Conservation (phyloP, 2,113 vertebrate genomes). For the Nerophis ophidion region DNA sequence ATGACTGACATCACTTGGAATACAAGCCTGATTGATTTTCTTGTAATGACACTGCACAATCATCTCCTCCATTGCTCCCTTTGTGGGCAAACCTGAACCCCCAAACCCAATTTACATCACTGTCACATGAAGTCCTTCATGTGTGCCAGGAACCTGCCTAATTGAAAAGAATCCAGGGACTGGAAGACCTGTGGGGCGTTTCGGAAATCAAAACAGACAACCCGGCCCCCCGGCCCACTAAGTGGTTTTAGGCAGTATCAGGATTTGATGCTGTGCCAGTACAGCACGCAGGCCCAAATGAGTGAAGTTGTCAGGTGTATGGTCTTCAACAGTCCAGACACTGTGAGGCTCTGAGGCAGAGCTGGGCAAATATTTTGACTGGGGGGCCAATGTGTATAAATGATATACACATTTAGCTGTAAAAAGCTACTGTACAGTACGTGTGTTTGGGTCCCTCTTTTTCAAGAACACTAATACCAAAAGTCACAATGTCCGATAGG, state of each 20-base stretch:
- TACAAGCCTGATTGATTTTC: not conserved
- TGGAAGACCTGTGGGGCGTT: constrained; percentile 21
- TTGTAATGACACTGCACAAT: not conserved
- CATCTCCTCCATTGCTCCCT: not conserved
- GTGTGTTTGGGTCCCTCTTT: too few relatives aligned
- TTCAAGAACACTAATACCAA: too few relatives aligned
- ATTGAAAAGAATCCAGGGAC: constrained; percentile 45
- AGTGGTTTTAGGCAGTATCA: constrained; percentile 13
- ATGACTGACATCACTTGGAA: not conserved
- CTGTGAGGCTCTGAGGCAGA: constrained; percentile 1
- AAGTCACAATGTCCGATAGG: too few relatives aligned
- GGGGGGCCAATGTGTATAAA: too few relatives aligned
- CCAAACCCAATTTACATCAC: not conserved
- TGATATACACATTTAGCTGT: too few relatives aligned
- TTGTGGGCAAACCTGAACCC: constrained; percentile 2
- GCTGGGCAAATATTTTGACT: too few relatives aligned
- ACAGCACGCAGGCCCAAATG: constrained; percentile 34
- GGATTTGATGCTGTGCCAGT: constrained; percentile 27
- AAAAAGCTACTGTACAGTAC: too few relatives aligned
- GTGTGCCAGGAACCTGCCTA: constrained; percentile 9
- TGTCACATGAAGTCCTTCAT: not conserved
- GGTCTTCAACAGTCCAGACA: constrained; percentile 22
- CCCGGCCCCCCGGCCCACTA: not conserved
- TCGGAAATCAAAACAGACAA: constrained; percentile 36
- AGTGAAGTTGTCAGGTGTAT: constrained; percentile 39